Conservation (phyloP, 2,888 invertebrate genomes). For the Cosmia trapezina region DNA sequence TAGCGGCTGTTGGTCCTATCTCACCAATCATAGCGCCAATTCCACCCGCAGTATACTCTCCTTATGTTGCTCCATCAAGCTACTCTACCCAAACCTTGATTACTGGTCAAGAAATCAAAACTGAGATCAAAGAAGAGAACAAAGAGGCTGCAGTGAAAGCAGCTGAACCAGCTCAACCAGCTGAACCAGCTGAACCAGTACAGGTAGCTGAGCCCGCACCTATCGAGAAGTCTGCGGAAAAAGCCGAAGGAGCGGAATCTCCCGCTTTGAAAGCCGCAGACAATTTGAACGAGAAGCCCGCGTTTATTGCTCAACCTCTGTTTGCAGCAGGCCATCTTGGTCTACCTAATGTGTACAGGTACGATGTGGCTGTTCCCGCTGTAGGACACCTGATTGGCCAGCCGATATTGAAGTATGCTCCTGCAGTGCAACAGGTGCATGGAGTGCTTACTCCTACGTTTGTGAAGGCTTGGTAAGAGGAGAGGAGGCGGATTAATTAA, state of each 20-base stretch:
- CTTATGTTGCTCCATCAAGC: constrained; percentile 41
- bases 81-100: constrained; percentile 33
- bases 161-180: constrained; percentile 33
- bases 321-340: constrained; percentile 30
- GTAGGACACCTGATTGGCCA: constrained; percentile 45
- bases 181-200: constrained; percentile 30
- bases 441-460: constrained; percentile 56
- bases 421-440: constrained; percentile 43
- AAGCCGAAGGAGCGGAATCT: constrained; percentile 28
- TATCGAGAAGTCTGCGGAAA: constrained; percentile 23
- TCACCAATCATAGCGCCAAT: constrained; percentile 56
- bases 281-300: constrained; percentile 52
- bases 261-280: constrained; percentile 52
- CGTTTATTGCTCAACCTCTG: constrained; percentile 30
- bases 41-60: constrained; percentile 57
- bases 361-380: constrained; percentile 52
- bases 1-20: constrained; percentile 47
- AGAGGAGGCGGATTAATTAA: constrained; percentile 45
- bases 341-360: constrained; percentile 56
- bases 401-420: constrained; percentile 55
- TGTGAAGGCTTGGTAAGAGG: constrained; percentile 57
- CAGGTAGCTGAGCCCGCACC: constrained; percentile 41
- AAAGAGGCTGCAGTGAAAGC: constrained; percentile 52
- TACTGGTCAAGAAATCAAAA: constrained; percentile 46
- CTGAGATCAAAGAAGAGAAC: constrained; percentile 66